Percentiles rank a stretch among this genome's conserved stretches.
Evolutionary conservation across 2,888 invertebrate species (phyloP).

Genomic region (Prionchulus punctatus): DNA sequence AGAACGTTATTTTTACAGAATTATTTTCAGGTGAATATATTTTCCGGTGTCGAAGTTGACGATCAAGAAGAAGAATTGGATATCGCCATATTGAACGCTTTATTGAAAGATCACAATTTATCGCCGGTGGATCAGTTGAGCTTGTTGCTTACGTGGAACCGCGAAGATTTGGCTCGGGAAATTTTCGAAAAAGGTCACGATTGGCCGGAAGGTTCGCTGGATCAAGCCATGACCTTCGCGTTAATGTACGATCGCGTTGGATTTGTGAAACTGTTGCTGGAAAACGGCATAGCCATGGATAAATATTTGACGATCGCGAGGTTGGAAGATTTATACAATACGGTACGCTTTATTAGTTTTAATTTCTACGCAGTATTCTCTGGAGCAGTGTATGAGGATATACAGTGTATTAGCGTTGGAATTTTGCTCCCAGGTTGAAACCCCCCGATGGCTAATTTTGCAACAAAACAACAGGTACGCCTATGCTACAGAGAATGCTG

Average conservation of each 20-base stretch:
- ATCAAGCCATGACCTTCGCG: slow-evolving; percentile 98
- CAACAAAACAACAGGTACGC: no score
- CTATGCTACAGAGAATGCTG: neutral
- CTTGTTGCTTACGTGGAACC: slow-evolving; percentile 87
- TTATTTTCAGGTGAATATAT: neutral
- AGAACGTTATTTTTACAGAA: neutral
- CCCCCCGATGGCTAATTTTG: no score
- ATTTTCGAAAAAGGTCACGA: slow-evolving; percentile 89
- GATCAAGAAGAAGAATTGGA: slow-evolving; percentile 63
- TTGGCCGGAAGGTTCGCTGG: slow-evolving; percentile 77
- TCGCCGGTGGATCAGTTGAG: slow-evolving; percentile 78
- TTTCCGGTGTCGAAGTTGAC: neutral
- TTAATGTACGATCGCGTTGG: slow-evolving; percentile 81
- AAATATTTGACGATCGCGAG: slow-evolving; percentile 88
- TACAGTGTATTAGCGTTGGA: no score
- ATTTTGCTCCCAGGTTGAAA: no score
- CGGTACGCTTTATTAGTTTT: slow-evolving; percentile 36
- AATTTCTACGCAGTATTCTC: no score
- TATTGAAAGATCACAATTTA: slow-evolving; percentile 52
- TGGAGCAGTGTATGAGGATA: no score
- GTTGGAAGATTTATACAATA: slow-evolving; percentile 88
- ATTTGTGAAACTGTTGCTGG: slow-evolving; percentile 85
- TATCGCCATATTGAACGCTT: slow-evolving; percentile 82
- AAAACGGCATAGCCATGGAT: slow-evolving; percentile 94
- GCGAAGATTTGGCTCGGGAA: slow-evolving; percentile 91